Evolutionary conservation across 2,113 vertebrate genomes (phyloP).

Genomic region (Penelope pileata): DNA sequence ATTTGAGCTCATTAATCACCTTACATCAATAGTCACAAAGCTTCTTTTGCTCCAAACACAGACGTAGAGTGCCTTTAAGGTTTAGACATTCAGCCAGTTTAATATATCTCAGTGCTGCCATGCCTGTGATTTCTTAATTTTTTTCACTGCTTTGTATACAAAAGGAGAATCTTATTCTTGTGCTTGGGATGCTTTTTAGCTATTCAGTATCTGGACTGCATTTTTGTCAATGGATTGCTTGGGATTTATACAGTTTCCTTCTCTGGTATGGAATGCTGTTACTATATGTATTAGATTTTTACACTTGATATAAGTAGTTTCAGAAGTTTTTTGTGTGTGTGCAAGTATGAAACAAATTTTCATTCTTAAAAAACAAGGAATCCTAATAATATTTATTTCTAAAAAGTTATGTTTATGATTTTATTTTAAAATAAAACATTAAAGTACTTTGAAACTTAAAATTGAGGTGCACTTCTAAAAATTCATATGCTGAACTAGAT

Average conservation of each 20-base stretch:
- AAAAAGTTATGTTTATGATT: not conserved
- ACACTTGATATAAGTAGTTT: not conserved
- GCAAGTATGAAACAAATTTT: not conserved
- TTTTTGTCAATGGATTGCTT: not conserved
- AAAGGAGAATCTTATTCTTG: not conserved
- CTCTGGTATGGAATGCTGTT: not conserved
- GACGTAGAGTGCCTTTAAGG: not conserved
- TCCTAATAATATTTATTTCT: not conserved
- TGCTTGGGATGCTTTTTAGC: not conserved
- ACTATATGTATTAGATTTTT: not conserved
- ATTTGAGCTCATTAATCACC: not conserved
- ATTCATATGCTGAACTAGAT: not conserved
- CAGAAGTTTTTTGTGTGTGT: not conserved
- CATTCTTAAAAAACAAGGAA: not conserved
- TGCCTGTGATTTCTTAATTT: not conserved
- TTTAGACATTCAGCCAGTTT: constrained; percentile 20
- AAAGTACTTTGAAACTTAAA: not conserved
- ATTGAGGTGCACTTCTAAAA: not conserved
- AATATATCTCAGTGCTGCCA: not conserved
- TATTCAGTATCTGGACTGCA: not conserved
- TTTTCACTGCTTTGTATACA: not conserved
- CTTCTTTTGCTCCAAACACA: constrained; percentile 16
- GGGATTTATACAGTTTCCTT: not conserved
- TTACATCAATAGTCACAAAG: constrained; percentile 16
- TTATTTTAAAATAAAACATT: not conserved